Conservation (phyloP, 2,797 vertebrate species). For the Malacoraja senta region DNA sequence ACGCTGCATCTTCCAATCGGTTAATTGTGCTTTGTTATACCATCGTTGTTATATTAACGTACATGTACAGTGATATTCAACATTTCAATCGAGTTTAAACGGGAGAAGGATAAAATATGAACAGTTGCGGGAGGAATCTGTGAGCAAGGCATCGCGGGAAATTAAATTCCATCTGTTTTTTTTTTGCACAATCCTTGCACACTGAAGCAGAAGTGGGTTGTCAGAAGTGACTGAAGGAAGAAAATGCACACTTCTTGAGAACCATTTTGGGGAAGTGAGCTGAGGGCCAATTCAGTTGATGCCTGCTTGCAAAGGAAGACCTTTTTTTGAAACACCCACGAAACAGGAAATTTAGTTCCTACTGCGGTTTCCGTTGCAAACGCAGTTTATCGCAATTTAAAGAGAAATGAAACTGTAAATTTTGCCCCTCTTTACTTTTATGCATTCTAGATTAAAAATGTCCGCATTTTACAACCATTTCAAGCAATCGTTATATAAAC, state of each 20-base stretch:
- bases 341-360: conserved; percentile 50
- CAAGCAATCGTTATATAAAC: not conserved
- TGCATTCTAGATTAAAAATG: not conserved
- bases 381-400: conserved; percentile 5
- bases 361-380: conserved; percentile 41
- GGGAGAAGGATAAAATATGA: not conserved
- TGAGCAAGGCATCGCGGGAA: not conserved
- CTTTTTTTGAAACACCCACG: conserved; percentile 35
- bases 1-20: no score
- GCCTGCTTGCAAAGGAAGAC: conserved; percentile 33
- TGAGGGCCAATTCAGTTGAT: conserved; percentile 15
- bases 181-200: not conserved
- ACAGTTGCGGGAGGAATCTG: not conserved
- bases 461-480: not conserved
- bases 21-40: not conserved
- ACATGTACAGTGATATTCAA: not conserved
- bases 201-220: conserved; percentile 21
- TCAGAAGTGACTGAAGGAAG: not conserved
- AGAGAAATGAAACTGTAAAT: conserved; percentile 33
- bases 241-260: conserved; percentile 12
- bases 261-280: conserved; percentile 24
- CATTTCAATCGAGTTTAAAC: not conserved
- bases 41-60: not conserved
- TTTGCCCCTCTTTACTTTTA: not conserved
- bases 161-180: not conserved